Evolutionary conservation across 2,113 vertebrate species (phyloP).

Genomic region (Trochalopteron elliotii): DNA sequence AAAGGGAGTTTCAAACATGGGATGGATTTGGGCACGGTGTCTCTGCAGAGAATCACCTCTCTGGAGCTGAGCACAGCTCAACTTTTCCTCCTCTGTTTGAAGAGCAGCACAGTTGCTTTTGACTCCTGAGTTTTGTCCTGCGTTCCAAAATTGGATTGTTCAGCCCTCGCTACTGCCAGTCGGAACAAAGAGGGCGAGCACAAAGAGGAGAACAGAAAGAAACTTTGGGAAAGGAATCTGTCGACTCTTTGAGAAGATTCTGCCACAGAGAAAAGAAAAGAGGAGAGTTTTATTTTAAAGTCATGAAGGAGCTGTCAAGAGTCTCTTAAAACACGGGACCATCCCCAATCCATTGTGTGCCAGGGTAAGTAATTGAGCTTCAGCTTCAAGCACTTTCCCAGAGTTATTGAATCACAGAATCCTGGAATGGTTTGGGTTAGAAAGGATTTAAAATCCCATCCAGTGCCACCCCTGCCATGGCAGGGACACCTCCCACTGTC

Average conservation of each 20-base stretch:
- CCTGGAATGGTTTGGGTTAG: not conserved
- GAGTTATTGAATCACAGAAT: not conserved
- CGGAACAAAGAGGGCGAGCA: not conserved
- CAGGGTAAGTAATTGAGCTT: not conserved
- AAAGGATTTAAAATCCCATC: not conserved
- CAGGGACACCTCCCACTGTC: not conserved
- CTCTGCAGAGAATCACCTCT: not conserved
- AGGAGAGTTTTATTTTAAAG: not conserved
- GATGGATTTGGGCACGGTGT: not conserved
- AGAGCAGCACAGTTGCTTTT: not conserved
- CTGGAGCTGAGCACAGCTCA: not conserved
- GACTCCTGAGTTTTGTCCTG: not conserved
- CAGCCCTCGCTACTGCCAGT: not conserved
- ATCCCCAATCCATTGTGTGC: not conserved
- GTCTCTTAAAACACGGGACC: not conserved
- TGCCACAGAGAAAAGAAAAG: not conserved
- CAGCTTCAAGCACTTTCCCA: not conserved
- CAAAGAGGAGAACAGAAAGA: not conserved
- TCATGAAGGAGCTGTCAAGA: not conserved
- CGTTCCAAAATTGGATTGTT: not conserved
- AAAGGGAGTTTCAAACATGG: not conserved
- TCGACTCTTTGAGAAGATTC: not conserved
- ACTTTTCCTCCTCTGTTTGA: not conserved
- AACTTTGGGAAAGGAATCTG: not conserved
- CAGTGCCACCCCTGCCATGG: too few species aligned